Evolutionary conservation across 2,113 vertebrate species (phyloP).

Genomic region (Neodontobutis hainanensis): DNA sequence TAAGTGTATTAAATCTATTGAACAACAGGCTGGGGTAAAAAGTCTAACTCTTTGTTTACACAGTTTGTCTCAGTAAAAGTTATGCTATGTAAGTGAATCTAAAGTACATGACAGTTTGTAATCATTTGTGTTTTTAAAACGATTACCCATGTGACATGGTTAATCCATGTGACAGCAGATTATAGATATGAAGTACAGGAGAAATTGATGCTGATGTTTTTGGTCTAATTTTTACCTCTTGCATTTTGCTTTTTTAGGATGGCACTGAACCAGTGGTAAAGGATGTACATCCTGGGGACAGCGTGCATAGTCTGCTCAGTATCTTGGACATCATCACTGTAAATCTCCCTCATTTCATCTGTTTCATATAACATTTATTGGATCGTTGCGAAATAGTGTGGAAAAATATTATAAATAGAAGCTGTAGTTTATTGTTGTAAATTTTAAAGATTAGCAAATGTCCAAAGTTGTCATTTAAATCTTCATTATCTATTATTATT

Average conservation of each 20-base stretch:
- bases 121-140: no score
- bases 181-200: background rate
- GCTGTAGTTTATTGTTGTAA: no score
- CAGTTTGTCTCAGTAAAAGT: no score
- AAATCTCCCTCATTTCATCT: background rate
- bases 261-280: slow-evolving; percentile 91
- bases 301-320: slow-evolving; percentile 95
- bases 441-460: background rate
- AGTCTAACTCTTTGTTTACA: background rate
- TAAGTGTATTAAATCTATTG: background rate
- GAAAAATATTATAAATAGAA: no score
- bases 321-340: slow-evolving; percentile 95
- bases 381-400: no score
- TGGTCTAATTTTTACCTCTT: background rate
- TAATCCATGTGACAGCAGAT: no score
- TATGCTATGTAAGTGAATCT: no score
- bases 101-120: no score
- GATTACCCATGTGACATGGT: no score
- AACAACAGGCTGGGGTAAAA: background rate
- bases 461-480: no score
- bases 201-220: background rate
- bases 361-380: no score
- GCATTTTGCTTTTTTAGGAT: slow-evolving; percentile 77
- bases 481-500: no score
- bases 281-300: slow-evolving; percentile 92